Base-by-base conservation (phyloP, 1,140 invertebrate genomes). In the Lasaia peninsularis region DNA sequence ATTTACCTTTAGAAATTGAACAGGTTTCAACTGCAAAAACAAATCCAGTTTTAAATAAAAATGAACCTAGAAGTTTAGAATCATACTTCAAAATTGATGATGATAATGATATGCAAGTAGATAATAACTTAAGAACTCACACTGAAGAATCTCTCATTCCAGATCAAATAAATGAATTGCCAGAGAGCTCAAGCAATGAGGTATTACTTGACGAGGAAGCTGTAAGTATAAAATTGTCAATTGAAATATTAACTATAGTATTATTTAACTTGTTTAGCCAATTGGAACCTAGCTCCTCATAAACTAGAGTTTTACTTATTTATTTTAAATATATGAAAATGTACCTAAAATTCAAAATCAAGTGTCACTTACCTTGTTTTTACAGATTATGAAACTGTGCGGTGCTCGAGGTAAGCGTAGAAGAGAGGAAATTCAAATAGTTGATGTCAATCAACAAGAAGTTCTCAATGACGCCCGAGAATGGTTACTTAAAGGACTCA, bases 371-470 rank as follows among this genome's bases (percentile, higher is more conserved):
- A 33, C 1, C 9, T 2, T 3, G 35, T 40, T 54, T 44, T 53
- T 61, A 63, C 52, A 90, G 88, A 84, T 91, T 57, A 60, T 82
- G 18, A 88, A 90, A 65, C 65, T 91, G n/a, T 78, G 80, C 56
- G 89, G 89, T 2, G 59, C 83, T 10, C 74, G 86, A 16, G 84
- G 79, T 6, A 90, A 91, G 57, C 81, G 88, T 3, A 86, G 87
- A 52, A 72, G 88, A 31, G 89, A 92, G 62, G 85, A 89, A 11
- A 91, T 92, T 56, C 88, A 92, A 69, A 92, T 98, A 55, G 94
- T 98, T 21, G 95, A 98, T 80, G 94, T 98, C 2, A 94, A 94
- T 74, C 95, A 95, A 24, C 93, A 95, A 69, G 94, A 97, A 78
- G 94, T 97, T 0, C 86, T 97, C 60, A 93, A 94, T 7, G 94